Evolutionary conservation across 2,113 vertebrate genomes (phyloP).

Genomic region (Dinomys branickii): DNA sequence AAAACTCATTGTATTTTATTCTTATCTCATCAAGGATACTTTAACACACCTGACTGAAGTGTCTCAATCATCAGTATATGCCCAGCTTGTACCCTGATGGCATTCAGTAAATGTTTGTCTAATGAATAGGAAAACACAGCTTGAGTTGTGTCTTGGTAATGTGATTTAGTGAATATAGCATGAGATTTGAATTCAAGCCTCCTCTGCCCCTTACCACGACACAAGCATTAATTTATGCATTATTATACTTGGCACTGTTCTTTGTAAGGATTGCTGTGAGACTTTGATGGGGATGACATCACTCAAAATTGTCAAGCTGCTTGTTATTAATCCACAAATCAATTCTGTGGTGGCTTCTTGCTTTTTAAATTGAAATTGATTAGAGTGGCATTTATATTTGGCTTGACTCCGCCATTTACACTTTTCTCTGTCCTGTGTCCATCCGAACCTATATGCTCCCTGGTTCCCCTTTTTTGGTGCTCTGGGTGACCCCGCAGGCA

Average conservation of each 20-base stretch:
- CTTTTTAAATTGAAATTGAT: constrained; percentile 42
- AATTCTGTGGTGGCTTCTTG: background rate
- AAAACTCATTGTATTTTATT: background rate
- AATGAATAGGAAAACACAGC: background rate
- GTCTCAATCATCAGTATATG: background rate
- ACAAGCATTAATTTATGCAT: background rate
- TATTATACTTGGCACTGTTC: background rate
- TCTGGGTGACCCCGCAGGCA: background rate
- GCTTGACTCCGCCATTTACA: background rate
- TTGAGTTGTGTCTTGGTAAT: background rate
- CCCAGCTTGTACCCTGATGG: background rate
- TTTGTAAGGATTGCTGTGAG: background rate
- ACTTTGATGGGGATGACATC: background rate
- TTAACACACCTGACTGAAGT: background rate
- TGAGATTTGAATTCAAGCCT: background rate
- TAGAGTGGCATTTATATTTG: background rate
- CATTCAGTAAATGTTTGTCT: background rate
- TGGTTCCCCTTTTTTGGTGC: background rate
- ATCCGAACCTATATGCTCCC: background rate
- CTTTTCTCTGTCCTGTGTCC: background rate
- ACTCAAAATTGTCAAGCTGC: background rate
- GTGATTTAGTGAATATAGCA: background rate
- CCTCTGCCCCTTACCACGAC: background rate
- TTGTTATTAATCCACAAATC: background rate
- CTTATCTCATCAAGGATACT: background rate